Conservation (phyloP, 2,113 vertebrate genomes). For the Rhipidura dahli region DNA sequence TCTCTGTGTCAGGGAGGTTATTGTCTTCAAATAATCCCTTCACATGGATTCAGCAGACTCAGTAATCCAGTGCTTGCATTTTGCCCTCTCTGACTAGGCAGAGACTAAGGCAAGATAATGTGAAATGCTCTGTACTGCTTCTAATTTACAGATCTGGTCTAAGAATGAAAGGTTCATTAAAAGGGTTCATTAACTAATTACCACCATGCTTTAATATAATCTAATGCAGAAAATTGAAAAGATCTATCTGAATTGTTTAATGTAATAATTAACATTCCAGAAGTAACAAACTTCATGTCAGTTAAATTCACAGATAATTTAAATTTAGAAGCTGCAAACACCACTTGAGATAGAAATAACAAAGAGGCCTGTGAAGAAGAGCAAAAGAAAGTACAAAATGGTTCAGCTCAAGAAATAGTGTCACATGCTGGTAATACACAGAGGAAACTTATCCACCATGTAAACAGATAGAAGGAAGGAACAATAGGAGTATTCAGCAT, state of each 20-base stretch:
- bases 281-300: neutral
- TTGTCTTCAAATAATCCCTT: neutral
- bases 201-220: neutral
- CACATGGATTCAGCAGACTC: neutral
- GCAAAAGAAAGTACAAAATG: neutral
- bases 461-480: neutral
- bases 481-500: neutral
- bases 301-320: neutral
- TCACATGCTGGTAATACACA: neutral
- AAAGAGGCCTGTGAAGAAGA: neutral
- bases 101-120: neutral
- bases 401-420: neutral
- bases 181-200: slow-evolving; percentile 5
- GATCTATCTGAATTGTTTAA: neutral
- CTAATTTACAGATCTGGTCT: neutral
- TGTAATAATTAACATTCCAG: neutral
- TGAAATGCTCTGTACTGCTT: neutral
- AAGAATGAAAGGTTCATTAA: neutral
- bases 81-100: neutral
- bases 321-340: neutral
- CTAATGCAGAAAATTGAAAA: neutral
- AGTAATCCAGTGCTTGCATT: neutral
- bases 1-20: neutral
- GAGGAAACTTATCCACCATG: neutral
- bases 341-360: neutral